phyloP scores from a whole-genome alignment of 2,113 vertebrate genomes.

The Eublepharis macularius region DNA sequence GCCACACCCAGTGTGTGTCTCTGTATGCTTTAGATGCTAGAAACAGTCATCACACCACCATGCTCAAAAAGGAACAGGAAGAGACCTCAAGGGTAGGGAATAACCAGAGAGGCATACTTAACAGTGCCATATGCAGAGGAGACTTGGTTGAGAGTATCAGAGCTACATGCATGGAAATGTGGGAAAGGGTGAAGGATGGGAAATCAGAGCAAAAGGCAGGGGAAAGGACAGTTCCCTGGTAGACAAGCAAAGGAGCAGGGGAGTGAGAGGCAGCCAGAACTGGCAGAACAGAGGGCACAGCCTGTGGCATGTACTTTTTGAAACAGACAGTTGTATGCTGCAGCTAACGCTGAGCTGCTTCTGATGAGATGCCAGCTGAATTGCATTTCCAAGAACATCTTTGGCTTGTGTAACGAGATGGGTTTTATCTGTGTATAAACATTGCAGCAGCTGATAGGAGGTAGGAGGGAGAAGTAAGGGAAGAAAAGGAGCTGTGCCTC shows the following conservation, averaged over 20 bases:
- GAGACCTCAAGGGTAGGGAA: neutral
- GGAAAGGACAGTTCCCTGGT: neutral
- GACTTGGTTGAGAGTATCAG: neutral
- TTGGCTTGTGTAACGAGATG: slow-evolving; percentile 15
- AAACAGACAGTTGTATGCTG: slow-evolving; percentile 8
- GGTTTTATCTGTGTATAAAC: slow-evolving; percentile 47
- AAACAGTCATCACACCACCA: neutral
- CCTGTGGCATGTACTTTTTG: neutral
- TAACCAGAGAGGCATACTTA: slow-evolving; percentile 7
- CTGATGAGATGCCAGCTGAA: slow-evolving; percentile 41
- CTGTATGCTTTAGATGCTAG: too few relatives aligned
- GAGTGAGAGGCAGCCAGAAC: neutral
- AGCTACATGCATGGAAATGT: neutral
- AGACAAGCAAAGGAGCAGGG: slow-evolving; percentile 5
- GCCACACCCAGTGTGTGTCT: neutral
- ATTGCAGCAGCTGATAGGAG: slow-evolving; percentile 36
- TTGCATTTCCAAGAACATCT: slow-evolving; percentile 26
- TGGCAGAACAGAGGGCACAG: neutral
- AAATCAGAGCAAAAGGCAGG: neutral
- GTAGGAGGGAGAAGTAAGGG: slow-evolving; percentile 31
- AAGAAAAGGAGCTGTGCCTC: slow-evolving; percentile 10
- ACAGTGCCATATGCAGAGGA: neutral
- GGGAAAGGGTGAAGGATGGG: neutral
- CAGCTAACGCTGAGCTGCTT: slow-evolving; percentile 39
- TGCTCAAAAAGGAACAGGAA: neutral